Conservation (phyloP, 2,888 invertebrate species). For the Hoplodrina blanda region DNA sequence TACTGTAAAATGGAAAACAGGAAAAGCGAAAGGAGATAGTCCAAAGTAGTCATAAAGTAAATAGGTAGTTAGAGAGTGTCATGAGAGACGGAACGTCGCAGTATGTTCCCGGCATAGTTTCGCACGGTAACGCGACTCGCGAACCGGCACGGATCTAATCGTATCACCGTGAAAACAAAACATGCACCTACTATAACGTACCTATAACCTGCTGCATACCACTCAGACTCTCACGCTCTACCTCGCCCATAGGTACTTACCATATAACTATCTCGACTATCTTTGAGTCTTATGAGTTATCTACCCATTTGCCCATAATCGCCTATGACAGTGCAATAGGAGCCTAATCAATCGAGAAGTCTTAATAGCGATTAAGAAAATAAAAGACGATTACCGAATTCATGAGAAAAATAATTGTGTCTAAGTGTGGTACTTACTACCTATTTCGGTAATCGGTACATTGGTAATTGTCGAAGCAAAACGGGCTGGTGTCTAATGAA, state of each 20-base stretch:
- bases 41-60: conserved; percentile 37
- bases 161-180: conserved; percentile 62
- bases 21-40: conserved; percentile 58
- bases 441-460: conserved; percentile 3
- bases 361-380: conserved; percentile 10
- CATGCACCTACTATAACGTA: conserved; percentile 53
- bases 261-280: conserved; percentile 45
- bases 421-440: conserved; percentile 12
- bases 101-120: conserved; percentile 78
- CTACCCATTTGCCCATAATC: not conserved
- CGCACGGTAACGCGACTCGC: conserved; percentile 82
- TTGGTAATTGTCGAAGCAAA: conserved; percentile 58
- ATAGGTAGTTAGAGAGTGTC: conserved; percentile 52
- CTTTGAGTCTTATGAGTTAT: conserved; percentile 25
- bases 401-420: conserved; percentile 25
- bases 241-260: conserved; percentile 54
- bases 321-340: conserved; percentile 4
- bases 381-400: conserved; percentile 28
- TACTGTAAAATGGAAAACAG: conserved; percentile 33
- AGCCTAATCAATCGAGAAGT: conserved; percentile 10
- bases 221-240: conserved; percentile 75
- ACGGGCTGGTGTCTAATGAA: conserved; percentile 60
- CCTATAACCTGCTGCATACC: conserved; percentile 48
- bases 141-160: conserved; percentile 71
- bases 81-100: conserved; percentile 51